Evolutionary conservation across 2,888 invertebrate genomes (phyloP), one percentile per base, ranked within the genome.

Genomic region (Drosophila prolongata): DNA sequence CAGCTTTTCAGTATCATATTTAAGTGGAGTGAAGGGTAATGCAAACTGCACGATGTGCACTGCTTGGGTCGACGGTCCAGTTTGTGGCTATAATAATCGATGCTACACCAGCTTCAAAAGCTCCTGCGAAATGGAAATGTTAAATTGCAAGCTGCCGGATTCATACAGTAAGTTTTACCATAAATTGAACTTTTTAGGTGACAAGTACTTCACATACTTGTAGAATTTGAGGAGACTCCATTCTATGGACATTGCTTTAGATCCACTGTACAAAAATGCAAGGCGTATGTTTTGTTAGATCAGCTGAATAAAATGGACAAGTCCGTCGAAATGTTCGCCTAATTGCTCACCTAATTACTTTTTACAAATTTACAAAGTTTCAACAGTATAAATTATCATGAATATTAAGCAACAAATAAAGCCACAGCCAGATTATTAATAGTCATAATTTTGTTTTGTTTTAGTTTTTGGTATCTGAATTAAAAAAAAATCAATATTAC

Each of bases 111-210:
- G 16, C 5, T 58, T 58, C 13, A 49, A 35, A 13, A 49, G 16
- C 37, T n/a, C 35, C 10, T 50, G 58, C n/a, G 42, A 35, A 9
- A 43, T 58, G 58, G 60, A 64, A 49, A 47, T 37, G 43, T 0
- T 44, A 2, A 64, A 64, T 14, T 58, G 64, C 44, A 16, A 34
- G 1, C 35, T 62, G 16, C 42, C 40, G 8, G 6, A n/a, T 2
- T 1, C 1, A 2, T 47, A 49, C 34, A 13, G 58, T 61, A 19
- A 40, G 38, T 24, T 1, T 4, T 6, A 1, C 1, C 2, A 14
- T 46, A 46, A 27, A 46, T 16, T 40, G 5, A 40, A 14, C 16
- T 6, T 4, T 16, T 14, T 13, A 13, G 3, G 9, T 30, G 0
- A 42, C 13, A 9, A 8, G 8, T 5, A 13, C 4, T 14, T 8